Base-by-base conservation (phyloP, 2,888 invertebrate genomes). In the Camptogramma bilineatum region DNA sequence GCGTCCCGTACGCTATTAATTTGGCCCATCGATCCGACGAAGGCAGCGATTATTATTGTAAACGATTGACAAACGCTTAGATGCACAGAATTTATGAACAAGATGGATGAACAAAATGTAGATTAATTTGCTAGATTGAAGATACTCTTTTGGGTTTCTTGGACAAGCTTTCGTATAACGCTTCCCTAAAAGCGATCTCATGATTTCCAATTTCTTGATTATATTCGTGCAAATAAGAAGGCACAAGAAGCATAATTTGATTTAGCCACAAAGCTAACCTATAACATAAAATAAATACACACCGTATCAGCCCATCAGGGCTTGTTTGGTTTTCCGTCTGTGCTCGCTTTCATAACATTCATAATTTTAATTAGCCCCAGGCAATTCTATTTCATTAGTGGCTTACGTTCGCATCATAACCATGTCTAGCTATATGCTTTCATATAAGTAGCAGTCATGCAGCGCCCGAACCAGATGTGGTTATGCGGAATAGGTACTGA, bases 311-410 rank as follows among this genome's bases (percentile, higher is more conserved):
- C 66, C 69, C 54, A 69, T 70, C 52, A 73, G 65, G 66, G 68
- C 75, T 64, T 72, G 66, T 78, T 76, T 74, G 71, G 76, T 80
- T 77, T 77, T 70, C 69, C 72, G 70, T 69, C 65, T 71, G 65
- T 70, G 64, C 72, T 72, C 73, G 77, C 76, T 81, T 81, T 82
- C 75, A 74, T 74, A 73, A 71, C 73, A 70, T 77, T 76, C 82
- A 84, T 67, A 78, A 84, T 86, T 86, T 86, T 86, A 90, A 90
- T 90, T 85, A 87, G 84, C 82, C 80, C 68, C 78, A 75, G 79
- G 81, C 83, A 86, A 86, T 88, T 85, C 77, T 86, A 88, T 90
- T 91, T 87, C 86, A 86, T 87, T 87, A 89, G 87, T 82, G 88
- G 87, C 77, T 72, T 73, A 73, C 69, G 80, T 77, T 77, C 78